Evolutionary conservation across 2,113 vertebrate species (phyloP).

Genomic region (Loxodonta africana): DNA sequence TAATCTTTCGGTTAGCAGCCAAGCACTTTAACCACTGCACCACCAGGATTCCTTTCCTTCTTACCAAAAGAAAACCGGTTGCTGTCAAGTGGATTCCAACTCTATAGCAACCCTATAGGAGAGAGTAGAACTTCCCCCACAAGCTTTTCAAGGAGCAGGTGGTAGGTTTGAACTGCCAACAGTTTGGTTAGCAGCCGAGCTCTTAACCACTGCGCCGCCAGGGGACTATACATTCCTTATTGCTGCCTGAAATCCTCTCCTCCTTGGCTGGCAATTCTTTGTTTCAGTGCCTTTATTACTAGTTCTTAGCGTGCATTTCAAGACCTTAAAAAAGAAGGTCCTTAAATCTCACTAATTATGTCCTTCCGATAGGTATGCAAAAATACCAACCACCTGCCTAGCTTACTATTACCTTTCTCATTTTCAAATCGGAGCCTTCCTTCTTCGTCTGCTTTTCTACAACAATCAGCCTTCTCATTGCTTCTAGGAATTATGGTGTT

Average conservation of each 20-base stretch:
- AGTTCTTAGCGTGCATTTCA: neutral
- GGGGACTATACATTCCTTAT: neutral
- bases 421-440: neutral
- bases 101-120: too few relatives aligned
- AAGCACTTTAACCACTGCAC: too few relatives aligned
- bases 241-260: neutral
- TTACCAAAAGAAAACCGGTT: too few relatives aligned
- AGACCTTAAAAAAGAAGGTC: neutral
- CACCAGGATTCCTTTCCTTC: too few relatives aligned
- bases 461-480: neutral
- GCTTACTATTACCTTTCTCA: neutral
- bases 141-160: too few relatives aligned
- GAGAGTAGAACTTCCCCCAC: too few relatives aligned
- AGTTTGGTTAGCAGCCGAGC: too few relatives aligned
- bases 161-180: too few relatives aligned
- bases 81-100: too few relatives aligned
- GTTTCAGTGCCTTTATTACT: neutral
- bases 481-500: neutral
- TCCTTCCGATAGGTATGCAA: neutral
- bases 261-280: neutral
- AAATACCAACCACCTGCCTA: neutral
- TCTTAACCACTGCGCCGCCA: too few relatives aligned
- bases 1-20: too few relatives aligned
- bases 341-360: neutral
- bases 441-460: neutral